These are phyloP conservation scores for Erebia palarica DNA, from an alignment of 2,888 invertebrate species.

Conservation along the genomic window DNA sequence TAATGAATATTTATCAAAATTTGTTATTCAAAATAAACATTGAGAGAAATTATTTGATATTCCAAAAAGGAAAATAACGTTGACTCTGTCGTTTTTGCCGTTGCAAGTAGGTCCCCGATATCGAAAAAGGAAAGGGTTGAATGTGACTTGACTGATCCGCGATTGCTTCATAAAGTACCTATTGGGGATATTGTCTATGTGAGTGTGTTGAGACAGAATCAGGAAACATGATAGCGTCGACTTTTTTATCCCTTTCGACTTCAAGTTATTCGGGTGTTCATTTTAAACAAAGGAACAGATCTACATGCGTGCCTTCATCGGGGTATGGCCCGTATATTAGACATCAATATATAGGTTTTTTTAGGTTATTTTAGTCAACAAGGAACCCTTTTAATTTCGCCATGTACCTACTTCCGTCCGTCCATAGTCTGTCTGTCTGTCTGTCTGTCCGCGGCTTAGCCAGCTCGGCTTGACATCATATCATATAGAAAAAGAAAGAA, in stretches of 20 bases:
- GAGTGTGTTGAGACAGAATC: conserved; percentile 30
- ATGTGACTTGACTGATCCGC: conserved; percentile 27
- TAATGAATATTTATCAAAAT: conserved; percentile 14
- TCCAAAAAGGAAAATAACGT: conserved; percentile 10
- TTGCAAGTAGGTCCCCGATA: conserved; percentile 16
- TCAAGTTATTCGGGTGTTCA: conserved; percentile 33
- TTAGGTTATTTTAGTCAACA: too few species aligned
- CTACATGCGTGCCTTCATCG: conserved; percentile 21
- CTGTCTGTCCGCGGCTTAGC: too few species aligned
- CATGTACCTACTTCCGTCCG: too few species aligned
- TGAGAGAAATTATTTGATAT: conserved; percentile 16
- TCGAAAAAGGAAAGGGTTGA: conserved; percentile 30
- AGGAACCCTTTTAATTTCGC: too few species aligned
- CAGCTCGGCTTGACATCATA: too few species aligned
- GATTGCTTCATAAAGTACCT: conserved; percentile 33
- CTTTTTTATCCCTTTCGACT: conserved; percentile 33
- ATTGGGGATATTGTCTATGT: conserved; percentile 25
- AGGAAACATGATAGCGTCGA: conserved; percentile 37
- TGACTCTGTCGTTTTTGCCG: conserved; percentile 7
- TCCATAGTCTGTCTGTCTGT: too few species aligned
- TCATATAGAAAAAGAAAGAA: too few species aligned
- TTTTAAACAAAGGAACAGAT: conserved; percentile 34
- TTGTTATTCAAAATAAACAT: conserved; percentile 9
- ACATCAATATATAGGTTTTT: neutral
- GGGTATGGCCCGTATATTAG: neutral